phyloP scores from a whole-genome alignment of 2,113 vertebrate genomes.

The Ctenodactylus gundi region DNA sequence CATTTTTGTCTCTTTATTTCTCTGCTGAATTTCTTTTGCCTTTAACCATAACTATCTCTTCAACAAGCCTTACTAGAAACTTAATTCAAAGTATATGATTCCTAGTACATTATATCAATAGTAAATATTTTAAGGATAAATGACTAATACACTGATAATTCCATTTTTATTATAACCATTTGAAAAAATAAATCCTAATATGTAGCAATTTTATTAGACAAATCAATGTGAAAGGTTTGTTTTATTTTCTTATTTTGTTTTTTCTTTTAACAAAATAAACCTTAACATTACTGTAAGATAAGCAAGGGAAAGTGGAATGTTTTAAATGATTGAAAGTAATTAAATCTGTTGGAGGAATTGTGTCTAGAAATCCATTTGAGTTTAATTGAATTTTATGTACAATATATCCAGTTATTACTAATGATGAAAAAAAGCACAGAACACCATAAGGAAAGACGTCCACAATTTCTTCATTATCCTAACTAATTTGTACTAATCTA shows the following conservation, averaged over 20 bases:
- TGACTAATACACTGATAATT: neutral
- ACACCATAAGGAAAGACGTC: neutral
- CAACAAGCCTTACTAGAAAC: neutral
- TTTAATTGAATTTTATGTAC: conserved; percentile 2
- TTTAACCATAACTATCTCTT: no score
- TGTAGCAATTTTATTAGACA: neutral
- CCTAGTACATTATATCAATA: neutral
- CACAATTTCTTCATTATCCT: neutral
- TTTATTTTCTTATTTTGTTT: neutral
- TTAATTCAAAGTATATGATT: neutral
- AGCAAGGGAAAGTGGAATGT: neutral
- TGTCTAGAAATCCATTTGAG: neutral
- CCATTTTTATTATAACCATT: neutral
- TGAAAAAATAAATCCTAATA: neutral
- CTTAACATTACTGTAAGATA: neutral
- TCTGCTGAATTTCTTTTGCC: neutral
- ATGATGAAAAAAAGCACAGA: no score
- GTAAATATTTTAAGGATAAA: no score
- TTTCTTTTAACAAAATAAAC: neutral
- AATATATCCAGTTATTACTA: neutral
- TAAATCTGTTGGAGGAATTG: neutral
- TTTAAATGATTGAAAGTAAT: neutral
- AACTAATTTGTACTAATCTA: conserved; percentile 6
- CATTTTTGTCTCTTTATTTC: neutral
- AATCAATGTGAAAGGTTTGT: neutral